A percentile compares a stretch with the other conserved stretches of the same genome.
Evolutionary conservation across 2,113 vertebrate species (phyloP).

Genomic region (Globicephala melas): DNA sequence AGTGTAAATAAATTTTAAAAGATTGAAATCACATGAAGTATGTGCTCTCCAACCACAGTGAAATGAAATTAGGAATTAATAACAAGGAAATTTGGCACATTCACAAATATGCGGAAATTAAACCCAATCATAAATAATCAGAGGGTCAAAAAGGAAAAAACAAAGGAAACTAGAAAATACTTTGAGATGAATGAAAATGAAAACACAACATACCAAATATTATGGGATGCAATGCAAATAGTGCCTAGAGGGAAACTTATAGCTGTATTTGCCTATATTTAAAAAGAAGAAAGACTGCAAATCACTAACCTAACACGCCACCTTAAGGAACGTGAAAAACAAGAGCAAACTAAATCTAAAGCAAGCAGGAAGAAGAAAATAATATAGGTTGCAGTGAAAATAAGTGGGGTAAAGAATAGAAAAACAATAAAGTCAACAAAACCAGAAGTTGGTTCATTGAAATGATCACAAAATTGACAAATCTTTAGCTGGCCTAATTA

Average conservation of each 20-base stretch:
- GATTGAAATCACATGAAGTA: background rate
- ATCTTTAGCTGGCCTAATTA: background rate
- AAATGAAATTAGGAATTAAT: background rate
- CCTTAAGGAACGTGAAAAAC: background rate
- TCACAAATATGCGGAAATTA: background rate
- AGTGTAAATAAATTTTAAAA: background rate
- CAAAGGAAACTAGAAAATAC: constrained; percentile 22
- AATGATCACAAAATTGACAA: background rate
- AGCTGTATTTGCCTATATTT: background rate
- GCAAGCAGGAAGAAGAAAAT: background rate
- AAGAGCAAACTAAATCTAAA: background rate
- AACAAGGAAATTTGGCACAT: background rate
- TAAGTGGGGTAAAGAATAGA: background rate
- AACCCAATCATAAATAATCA: background rate
- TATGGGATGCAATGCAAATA: background rate
- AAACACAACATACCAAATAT: background rate
- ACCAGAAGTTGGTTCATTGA: background rate
- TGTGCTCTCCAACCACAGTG: background rate
- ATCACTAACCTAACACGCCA: background rate
- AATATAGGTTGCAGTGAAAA: background rate
- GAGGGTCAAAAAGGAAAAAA: background rate
- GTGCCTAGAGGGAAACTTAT: background rate
- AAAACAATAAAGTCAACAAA: background rate
- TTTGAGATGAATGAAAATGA: constrained; percentile 14
- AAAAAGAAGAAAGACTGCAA: background rate